Base-by-base conservation (phyloP, 2,113 vertebrate genomes). In the sheep (Ovis aries) region DNA sequence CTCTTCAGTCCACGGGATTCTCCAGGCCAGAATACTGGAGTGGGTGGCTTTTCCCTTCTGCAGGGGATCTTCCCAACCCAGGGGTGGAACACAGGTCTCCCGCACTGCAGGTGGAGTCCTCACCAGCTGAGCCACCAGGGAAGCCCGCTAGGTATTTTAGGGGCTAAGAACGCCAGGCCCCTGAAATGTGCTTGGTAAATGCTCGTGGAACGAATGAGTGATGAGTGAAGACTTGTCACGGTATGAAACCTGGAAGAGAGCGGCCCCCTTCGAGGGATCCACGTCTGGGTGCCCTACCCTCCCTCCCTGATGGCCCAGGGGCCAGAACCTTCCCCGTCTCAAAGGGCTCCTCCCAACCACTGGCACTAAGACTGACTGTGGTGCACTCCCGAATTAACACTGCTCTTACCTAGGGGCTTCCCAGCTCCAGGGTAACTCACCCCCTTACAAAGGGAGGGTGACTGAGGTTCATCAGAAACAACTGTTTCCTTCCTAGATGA, bases 101-200 rank as follows among this genome's bases (percentile, higher is more conserved):
- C 0, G 5, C 19, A 3, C 2, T 12, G 19, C 67, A 3, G 67
- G 31, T 2, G 4, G n/a, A 71, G 6, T 71, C 64, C 12, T 40
- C 19, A 40, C 5, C 67, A 71, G n/a, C n/a, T 71, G 67, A 40
- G 5, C n/a, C n/a, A 12, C n/a, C n/a, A 71, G n/a, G 67, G 67
- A 40, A 3, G 67, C n/a, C 64, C 1, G 5, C 9, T 6, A 13
- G n/a, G n/a, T 11, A 13, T 90, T 64, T 36, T 55, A 62, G 86
- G 77, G 86, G 33, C n/a, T 77, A 48, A 7, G 31, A 11, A 60
- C 11, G 36, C 62, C 36, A 48, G 52, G 77, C 19, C n/a, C 5
- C 9, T 1, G 15, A 27, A 9, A 77, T n/a, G 36, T 5, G 5
- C 11, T 7, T 7, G 62, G 59, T 3, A 48, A 29, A 13, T 4